Base-by-base conservation (phyloP, 1,140 invertebrate species). In the Uloborus diversus region DNA sequence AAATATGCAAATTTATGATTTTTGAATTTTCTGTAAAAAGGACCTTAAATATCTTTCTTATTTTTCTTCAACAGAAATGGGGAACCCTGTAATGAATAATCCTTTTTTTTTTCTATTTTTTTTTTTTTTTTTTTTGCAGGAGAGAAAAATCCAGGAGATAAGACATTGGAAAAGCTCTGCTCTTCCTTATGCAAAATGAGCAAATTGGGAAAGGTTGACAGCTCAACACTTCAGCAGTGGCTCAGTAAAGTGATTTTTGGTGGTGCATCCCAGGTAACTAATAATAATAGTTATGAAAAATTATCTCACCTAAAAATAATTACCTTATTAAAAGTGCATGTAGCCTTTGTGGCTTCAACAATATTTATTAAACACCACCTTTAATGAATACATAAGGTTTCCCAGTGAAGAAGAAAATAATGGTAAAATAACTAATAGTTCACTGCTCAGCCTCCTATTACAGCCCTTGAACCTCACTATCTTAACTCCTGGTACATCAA, bases 151-250 rank as follows among this genome's bases (percentile, higher is more conserved):
- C 86, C 84, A 82, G 88, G 87, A 1, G 90, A 92, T 81, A 90
- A 90, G 5, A 90, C 89, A 57, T 88, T 94, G 53, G 92, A 92
- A 80, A 90, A 90, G 51, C 85, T 94, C 4, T 93, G 93, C 79
- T 88, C 88, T 49, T 91, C 91, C 11, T 89, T 94, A 30, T 82
- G 82, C 30, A 76, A 78, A 78, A 81, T 82, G 59, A 88, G 89
- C 1, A 91, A 91, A 81, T 85, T 94, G 1, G 90, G 90, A 0
- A 89, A 88, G 59, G 89, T 93, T 1, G 92, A 94, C 66, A 87
- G 87, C 30, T 87, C 88, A 5, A 89, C 90, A 25, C 83, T 94
- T 14, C 92, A 93, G 84, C 86, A 87, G 0, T 93, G 93, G 92
- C 85, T 94, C 9, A 84, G 83, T 20, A 87, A 87, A 71, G 85